Base-by-base conservation (phyloP, 2,113 vertebrate species). In the Campylomormyrus numenius region DNA sequence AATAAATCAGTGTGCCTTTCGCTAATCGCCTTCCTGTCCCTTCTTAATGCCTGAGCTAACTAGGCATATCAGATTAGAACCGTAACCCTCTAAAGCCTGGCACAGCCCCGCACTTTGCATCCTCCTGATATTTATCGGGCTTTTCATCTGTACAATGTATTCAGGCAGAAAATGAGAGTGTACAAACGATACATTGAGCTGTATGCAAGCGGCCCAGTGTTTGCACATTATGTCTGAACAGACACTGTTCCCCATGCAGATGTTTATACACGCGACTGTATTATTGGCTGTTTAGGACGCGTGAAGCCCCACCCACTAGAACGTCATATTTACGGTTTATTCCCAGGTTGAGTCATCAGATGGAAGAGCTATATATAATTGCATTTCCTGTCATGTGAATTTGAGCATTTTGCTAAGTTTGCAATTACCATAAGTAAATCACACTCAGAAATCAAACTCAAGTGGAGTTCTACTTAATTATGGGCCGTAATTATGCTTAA, bases 1-100 rank as follows among this genome's bases (percentile, higher is more conserved):
- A 39, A 50, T 42, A 27, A 83, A 89, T 35, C 88, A 35, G 48
- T 17, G 31, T 52, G 45, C 24, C n/a, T 46, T 80, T 83, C 48
- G 4, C 48, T 83, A 53, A 83, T 89, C 85, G 49, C 17, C 70
- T 15, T 17, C 49, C 24, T 53, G 24, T 53, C 49, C 46, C 62
- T 27, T 74, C 39, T 42, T 70, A 62, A 46, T 66, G 17, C 19
- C n/a, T 74, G 49, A 39, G 17, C 27, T 89, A 70, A 77, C 92
- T 93, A 95, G 92, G 93, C 92, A 92, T 88, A 94, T 95, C 95
- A 87, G 49, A 85, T 87, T 87, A 11, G 46, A 52, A 52, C n/a
- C 15, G 7, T 52, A n/a, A n/a, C 46, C 85, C 49, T 17, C 42
- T 13, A 27, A 31, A 86, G n/a, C 49, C 85, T 19, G 74, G 5